Conservation (phyloP, 2,888 invertebrate genomes). For the Digitonthophagus gazella region DNA sequence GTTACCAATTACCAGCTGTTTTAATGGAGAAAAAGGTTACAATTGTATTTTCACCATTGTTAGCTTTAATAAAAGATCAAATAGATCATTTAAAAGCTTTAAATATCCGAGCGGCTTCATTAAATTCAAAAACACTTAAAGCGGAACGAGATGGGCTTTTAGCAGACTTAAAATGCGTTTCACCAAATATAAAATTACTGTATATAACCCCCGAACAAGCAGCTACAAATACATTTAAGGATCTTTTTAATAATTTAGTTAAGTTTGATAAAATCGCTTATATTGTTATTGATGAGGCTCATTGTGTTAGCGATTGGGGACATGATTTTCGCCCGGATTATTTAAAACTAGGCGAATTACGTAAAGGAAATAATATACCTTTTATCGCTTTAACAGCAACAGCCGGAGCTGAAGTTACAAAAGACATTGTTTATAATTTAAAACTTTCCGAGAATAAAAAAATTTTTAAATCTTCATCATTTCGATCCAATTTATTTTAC, state of each 20-base stretch:
- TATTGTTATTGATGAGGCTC: conserved; percentile 95
- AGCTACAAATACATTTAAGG: conserved; percentile 73
- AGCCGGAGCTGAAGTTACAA: conserved; percentile 72
- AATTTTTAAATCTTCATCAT: conserved; percentile 80
- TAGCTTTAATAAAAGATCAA: conserved; percentile 95
- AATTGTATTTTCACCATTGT: conserved; percentile 91
- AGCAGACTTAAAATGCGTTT: conserved; percentile 66
- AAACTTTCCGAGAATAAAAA: conserved; percentile 51
- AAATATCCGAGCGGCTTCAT: conserved; percentile 80
- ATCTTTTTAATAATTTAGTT: conserved; percentile 65
- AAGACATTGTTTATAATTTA: conserved; percentile 78
- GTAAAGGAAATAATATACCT: conserved; percentile 67
- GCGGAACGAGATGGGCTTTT: conserved; percentile 76
- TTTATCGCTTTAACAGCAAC: conserved; percentile 96
- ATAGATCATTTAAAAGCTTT: conserved; percentile 77
- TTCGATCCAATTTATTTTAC: conserved; percentile 90
- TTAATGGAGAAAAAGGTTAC: conserved; percentile 77
- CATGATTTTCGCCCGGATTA: conserved; percentile 97
- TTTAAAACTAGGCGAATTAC: conserved; percentile 76
- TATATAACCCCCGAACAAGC: conserved; percentile 98
- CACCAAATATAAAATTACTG: conserved; percentile 78
- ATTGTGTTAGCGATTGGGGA: conserved; percentile 98
- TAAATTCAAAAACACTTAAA: conserved; percentile 86
- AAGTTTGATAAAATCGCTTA: conserved; percentile 79
- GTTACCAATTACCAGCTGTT: conserved; percentile 94